These are phyloP conservation scores for Conchocele bisecta DNA, from an alignment of 2,888 invertebrate species.

Conservation along the genomic window DNA sequence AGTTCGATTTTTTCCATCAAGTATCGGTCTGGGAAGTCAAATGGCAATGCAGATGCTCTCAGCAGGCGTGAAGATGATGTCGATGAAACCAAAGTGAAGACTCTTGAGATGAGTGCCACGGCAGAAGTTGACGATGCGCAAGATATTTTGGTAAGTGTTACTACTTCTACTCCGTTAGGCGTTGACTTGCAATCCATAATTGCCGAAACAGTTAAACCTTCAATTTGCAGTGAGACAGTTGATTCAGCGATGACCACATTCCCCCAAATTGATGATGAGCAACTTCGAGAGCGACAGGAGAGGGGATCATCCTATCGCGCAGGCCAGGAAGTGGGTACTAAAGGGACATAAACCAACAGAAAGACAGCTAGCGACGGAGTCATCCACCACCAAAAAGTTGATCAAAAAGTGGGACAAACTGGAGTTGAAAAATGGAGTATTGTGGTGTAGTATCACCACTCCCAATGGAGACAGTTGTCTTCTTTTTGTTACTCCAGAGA, in stretches of 20 bases:
- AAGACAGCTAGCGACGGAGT: background rate
- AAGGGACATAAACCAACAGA: background rate
- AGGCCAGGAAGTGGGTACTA: background rate
- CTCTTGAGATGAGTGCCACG: background rate
- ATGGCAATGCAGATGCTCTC: conserved; percentile 43
- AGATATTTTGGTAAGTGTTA: too few species aligned
- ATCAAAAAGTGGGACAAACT: background rate
- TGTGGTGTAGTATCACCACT: too few species aligned
- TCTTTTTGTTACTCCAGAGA: background rate
- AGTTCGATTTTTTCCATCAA: conserved; percentile 44
- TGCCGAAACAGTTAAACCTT: too few species aligned
- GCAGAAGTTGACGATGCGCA: too few species aligned
- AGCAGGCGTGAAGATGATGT: conserved; percentile 6
- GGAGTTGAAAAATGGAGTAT: background rate
- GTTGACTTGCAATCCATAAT: too few species aligned
- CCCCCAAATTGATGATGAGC: background rate
- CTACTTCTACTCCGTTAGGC: too few species aligned
- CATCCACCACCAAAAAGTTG: background rate
- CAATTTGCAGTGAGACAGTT: too few species aligned
- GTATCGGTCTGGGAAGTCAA: conserved; percentile 28
- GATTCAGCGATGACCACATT: background rate
- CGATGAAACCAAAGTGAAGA: background rate
- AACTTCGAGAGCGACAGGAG: background rate
- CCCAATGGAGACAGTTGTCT: background rate
- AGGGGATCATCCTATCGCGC: background rate